phyloP scores from a whole-genome alignment of 2,797 vertebrate genomes.

The Cichlasoma orientale region DNA sequence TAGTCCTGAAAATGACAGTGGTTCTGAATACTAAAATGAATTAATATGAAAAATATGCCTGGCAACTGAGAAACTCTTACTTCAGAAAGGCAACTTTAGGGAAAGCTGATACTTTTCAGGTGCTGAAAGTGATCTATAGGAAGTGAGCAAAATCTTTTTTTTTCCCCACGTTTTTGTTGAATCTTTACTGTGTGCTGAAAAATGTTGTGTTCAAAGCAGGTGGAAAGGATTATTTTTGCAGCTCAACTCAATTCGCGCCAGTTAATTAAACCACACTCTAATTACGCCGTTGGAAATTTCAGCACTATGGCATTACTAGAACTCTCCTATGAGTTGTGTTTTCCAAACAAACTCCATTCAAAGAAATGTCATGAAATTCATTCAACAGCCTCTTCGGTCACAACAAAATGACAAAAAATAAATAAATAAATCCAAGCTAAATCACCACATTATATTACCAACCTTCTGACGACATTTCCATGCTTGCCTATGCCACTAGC shows the following conservation, averaged over 20 bases:
- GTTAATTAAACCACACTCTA: neutral
- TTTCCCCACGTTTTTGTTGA: neutral
- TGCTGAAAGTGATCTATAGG: neutral
- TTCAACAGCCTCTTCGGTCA: neutral
- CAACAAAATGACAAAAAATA: neutral
- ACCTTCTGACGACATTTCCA: too few relatives aligned
- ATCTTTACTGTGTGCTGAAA: neutral
- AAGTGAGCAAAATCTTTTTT: fast-evolving
- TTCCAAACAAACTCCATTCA: neutral
- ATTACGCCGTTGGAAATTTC: neutral
- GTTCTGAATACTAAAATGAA: neutral
- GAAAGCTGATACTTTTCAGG: neutral
- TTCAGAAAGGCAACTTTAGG: neutral
- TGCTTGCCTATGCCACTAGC: too few relatives aligned
- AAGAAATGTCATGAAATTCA: neutral
- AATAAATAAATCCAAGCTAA: too few relatives aligned
- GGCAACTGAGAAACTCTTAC: neutral
- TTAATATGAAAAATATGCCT: neutral
- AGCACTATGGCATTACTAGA: neutral
- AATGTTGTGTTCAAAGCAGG: neutral
- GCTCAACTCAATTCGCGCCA: neutral
- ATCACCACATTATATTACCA: too few relatives aligned
- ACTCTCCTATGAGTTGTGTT: neutral
- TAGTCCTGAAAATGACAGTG: neutral
- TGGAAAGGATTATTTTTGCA: neutral